Evolutionary conservation across 2,797 vertebrate genomes (phyloP).

Genomic region (Crypturellus tataupa): DNA sequence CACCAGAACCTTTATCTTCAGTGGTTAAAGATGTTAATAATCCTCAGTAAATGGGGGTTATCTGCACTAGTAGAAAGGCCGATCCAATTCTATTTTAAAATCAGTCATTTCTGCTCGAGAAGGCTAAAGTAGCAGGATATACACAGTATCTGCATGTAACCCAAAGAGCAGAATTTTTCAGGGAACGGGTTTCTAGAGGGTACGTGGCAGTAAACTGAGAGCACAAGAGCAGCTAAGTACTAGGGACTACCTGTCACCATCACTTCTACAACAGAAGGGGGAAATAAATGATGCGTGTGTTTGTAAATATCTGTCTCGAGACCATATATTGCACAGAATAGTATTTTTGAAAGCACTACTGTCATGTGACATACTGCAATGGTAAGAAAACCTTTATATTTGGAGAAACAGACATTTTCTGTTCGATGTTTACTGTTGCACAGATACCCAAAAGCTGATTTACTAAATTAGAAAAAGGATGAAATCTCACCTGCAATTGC

Average conservation of each 20-base stretch:
- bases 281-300: not conserved
- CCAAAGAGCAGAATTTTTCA: not conserved
- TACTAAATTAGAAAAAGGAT: not conserved
- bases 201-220: conserved; percentile 23
- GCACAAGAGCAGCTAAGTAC: conserved; percentile 10
- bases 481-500: conserved; percentile 5
- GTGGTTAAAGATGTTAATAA: not conserved
- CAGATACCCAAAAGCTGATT: not conserved
- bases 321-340: not conserved
- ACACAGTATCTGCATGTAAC: not conserved
- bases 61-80: conserved; percentile 15
- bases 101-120: not conserved
- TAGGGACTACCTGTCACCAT: not conserved
- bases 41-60: conserved; percentile 11
- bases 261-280: conserved; percentile 22
- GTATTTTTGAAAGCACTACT: not conserved
- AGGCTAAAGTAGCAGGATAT: conserved; percentile 8
- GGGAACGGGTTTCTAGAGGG: not conserved
- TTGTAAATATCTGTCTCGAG: not conserved
- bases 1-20: not conserved
- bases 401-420: conserved; percentile 35
- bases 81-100: conserved; percentile 10
- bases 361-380: not conserved
- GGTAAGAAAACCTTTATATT: not conserved
- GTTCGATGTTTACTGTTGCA: conserved; percentile 28